These are phyloP conservation scores for Telmatochromis bifrenatus DNA, from an alignment of 2,113 vertebrate species.

Conservation along the genomic window DNA sequence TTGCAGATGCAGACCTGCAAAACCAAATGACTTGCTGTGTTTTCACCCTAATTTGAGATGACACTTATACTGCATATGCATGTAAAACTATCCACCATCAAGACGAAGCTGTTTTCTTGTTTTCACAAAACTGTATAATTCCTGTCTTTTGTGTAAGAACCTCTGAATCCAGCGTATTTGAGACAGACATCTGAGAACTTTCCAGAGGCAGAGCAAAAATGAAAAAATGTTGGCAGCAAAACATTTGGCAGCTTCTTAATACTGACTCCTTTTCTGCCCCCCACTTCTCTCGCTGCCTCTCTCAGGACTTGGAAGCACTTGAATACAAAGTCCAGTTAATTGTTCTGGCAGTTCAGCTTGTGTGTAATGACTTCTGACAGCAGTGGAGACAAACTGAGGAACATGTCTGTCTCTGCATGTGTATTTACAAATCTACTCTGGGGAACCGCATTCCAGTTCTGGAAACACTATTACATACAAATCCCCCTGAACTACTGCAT, in stretches of 20 bases:
- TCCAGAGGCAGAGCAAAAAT: slow-evolving; percentile 19
- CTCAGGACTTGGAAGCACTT: slow-evolving; percentile 41
- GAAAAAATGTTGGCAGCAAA: slow-evolving; percentile 25
- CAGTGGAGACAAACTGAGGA: slow-evolving; percentile 62
- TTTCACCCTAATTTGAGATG: not conserved
- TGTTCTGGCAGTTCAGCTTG: slow-evolving; percentile 50
- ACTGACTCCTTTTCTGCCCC: not conserved
- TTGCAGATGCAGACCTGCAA: not conserved
- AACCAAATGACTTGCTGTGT: not conserved
- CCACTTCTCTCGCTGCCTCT: not conserved
- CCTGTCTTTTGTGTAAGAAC: not conserved
- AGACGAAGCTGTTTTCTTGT: not conserved
- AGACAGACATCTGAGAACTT: slow-evolving; percentile 24
- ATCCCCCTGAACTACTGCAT: slow-evolving; percentile 29
- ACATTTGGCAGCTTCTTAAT: slow-evolving; percentile 31
- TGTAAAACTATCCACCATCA: not conserved
- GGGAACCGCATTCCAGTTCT: slow-evolving; percentile 58
- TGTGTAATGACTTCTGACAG: slow-evolving; percentile 70
- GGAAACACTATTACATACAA: slow-evolving; percentile 48
- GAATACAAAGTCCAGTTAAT: slow-evolving; percentile 45
- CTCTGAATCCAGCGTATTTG: not conserved
- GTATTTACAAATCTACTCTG: slow-evolving; percentile 48
- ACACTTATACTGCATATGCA: not conserved
- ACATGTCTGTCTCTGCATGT: slow-evolving; percentile 49
- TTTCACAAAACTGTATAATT: not conserved